Evolutionary conservation across 2,113 vertebrate species (phyloP).

Genomic region (Serinus canaria): DNA sequence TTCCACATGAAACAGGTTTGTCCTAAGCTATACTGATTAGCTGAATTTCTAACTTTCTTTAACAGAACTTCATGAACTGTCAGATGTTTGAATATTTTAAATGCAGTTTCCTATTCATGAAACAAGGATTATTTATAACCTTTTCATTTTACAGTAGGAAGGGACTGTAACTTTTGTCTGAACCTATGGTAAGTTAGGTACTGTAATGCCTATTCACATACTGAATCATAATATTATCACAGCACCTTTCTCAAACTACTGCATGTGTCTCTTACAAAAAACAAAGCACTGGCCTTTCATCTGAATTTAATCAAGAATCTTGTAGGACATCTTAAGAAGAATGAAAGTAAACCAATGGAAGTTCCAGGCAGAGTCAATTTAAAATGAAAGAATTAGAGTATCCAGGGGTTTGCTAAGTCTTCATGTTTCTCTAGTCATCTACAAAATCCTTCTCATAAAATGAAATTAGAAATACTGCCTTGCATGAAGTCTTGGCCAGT

Average conservation of each 20-base stretch:
- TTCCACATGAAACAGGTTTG: rapidly evolving
- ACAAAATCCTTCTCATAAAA: neutral
- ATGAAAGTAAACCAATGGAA: neutral
- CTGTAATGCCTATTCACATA: neutral
- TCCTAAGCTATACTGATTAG: neutral
- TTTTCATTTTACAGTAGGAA: neutral
- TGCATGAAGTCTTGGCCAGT: neutral
- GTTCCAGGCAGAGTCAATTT: neutral
- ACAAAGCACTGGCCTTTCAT: neutral
- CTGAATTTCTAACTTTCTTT: neutral
- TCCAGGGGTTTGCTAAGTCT: neutral
- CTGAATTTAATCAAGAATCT: neutral
- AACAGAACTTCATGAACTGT: neutral
- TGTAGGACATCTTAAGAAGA: neutral
- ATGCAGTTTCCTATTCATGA: neutral
- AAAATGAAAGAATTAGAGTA: neutral
- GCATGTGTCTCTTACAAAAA: neutral
- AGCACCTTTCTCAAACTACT: neutral
- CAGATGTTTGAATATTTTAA: neutral
- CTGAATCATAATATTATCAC: neutral
- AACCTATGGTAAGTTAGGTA: neutral
- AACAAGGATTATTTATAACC: neutral
- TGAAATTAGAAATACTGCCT: neutral
- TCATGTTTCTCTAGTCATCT: neutral
- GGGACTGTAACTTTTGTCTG: neutral